phyloP scores from a whole-genome alignment of 2,888 invertebrate genomes.

The Eupithecia centaureata region DNA sequence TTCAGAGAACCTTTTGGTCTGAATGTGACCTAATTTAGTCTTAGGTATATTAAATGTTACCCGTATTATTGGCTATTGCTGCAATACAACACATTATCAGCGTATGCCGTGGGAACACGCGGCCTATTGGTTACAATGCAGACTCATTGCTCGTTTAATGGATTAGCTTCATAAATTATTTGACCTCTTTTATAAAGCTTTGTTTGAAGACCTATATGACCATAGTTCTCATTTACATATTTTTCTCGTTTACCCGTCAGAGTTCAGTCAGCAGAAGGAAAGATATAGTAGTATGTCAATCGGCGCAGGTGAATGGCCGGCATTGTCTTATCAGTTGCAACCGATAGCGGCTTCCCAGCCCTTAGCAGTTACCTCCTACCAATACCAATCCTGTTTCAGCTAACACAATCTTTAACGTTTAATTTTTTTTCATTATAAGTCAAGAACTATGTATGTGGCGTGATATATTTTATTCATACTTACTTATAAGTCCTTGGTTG shows the following conservation, averaged over 20 bases:
- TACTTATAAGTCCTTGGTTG: background rate
- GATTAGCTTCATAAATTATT: slow-evolving; percentile 32
- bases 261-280: slow-evolving; percentile 50
- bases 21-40: background rate
- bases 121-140: slow-evolving; percentile 63
- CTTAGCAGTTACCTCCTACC: slow-evolving; percentile 65
- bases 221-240: slow-evolving; percentile 29
- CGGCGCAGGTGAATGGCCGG: slow-evolving; percentile 80
- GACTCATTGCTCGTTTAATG: slow-evolving; percentile 62
- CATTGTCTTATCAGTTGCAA: slow-evolving; percentile 78
- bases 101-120: slow-evolving; percentile 50
- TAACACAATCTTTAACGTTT: background rate
- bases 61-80: slow-evolving; percentile 5
- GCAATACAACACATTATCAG: slow-evolving; percentile 7
- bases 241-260: slow-evolving; percentile 48
- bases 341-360: slow-evolving; percentile 61
- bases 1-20: background rate
- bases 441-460: background rate
- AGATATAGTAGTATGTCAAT: slow-evolving; percentile 71
- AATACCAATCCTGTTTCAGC: slow-evolving; percentile 41
- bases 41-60: background rate
- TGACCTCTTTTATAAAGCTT: slow-evolving; percentile 50
- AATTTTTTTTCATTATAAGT: background rate
- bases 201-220: slow-evolving; percentile 54
- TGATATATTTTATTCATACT: background rate